phyloP scores from a whole-genome alignment of 1,140 invertebrate species.

The Oryctes rhinoceros region DNA sequence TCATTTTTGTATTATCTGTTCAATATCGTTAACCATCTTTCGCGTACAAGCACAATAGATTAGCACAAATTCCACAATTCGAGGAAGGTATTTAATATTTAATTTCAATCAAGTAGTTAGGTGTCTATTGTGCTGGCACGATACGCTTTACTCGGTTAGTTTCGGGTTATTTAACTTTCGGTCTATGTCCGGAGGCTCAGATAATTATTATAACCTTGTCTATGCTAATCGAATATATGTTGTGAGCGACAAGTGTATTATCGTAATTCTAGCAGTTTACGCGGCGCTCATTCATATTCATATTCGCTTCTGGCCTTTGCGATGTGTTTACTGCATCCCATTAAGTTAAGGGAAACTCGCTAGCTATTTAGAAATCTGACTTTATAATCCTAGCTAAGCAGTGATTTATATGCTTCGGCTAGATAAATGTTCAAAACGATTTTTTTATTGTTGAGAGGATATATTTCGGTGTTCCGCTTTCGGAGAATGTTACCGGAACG shows the following conservation, averaged over 20 bases:
- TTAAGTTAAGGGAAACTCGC: not conserved
- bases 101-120: slow-evolving; percentile 3
- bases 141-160: not conserved
- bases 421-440: not conserved
- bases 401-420: not conserved
- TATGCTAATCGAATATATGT: slow-evolving; percentile 15
- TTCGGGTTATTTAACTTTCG: slow-evolving; percentile 12
- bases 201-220: not conserved
- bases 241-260: not conserved
- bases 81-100: not conserved
- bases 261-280: not conserved
- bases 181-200: slow-evolving; percentile 3
- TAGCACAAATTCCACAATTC: not conserved
- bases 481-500: too few species aligned
- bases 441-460: not conserved
- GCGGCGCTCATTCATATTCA: slow-evolving; percentile 12
- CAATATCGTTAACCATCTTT: too few species aligned
- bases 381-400: not conserved
- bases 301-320: not conserved
- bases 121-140: not conserved
- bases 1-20: too few species aligned
- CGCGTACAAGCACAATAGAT: not conserved
- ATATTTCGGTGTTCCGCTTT: too few species aligned
- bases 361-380: not conserved
- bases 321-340: not conserved